Evolutionary conservation across 2,113 vertebrate species (phyloP).

Genomic region (Phrynocephalus versicolor): DNA sequence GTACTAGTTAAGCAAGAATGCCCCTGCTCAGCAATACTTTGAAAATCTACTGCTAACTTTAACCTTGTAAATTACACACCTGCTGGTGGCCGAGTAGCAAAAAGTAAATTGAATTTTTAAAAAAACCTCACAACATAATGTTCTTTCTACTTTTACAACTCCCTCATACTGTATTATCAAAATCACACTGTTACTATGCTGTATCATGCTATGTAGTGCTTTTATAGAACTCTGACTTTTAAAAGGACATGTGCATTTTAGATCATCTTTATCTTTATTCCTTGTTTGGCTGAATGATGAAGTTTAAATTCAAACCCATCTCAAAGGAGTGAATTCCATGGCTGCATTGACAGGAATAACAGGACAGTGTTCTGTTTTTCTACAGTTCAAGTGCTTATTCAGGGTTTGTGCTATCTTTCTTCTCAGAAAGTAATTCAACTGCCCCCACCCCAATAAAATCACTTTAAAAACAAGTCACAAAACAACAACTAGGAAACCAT

Average conservation of each 20-base stretch:
- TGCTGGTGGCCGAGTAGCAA: constrained; percentile 28
- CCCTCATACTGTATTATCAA: constrained; percentile 35
- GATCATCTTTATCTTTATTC: not conserved
- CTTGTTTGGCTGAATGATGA: not conserved
- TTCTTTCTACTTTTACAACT: too few species aligned
- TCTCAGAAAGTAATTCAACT: not conserved
- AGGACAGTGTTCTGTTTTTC: not conserved
- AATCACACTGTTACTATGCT: not conserved
- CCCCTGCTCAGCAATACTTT: not conserved
- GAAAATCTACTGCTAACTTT: constrained; percentile 20
- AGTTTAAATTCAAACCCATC: not conserved
- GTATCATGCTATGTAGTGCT: not conserved
- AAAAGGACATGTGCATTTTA: not conserved
- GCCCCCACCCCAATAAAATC: not conserved
- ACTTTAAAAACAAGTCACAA: not conserved
- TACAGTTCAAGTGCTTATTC: too few species aligned
- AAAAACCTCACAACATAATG: constrained; percentile 11
- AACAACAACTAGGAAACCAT: not conserved
- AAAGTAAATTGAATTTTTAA: too few species aligned
- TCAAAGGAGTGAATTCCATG: not conserved
- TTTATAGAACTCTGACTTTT: not conserved
- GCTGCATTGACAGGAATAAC: not conserved
- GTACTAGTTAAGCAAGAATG: constrained; percentile 15
- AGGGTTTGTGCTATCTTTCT: not conserved
- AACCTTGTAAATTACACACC: constrained; percentile 47